Base-by-base conservation (phyloP, 2,113 vertebrate species). In the Propithecus coquereli region DNA sequence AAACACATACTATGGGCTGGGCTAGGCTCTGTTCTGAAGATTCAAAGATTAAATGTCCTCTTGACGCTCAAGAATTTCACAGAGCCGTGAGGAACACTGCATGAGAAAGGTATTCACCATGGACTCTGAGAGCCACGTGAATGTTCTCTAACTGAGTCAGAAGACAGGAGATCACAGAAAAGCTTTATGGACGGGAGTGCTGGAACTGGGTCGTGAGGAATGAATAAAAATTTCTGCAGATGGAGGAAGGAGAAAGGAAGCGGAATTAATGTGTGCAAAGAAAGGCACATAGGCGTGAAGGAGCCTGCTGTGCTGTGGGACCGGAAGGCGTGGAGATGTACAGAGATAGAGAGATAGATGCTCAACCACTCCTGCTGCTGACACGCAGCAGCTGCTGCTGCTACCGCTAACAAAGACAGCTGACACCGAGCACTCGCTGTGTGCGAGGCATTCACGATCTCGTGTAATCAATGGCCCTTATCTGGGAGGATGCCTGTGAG, bases 1-100 rank as follows among this genome's bases (percentile, higher is more conserved):
- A 34, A 73, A 37, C 16, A 32, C 3, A 2, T 4, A 12, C 1
- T 25, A 6, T 45, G 57, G 18, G n/a, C 52, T 8, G 0, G 0
- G 30, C 7, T 30, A 43, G 27, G 23, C 40, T 1, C 37, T 1
- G 1, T 40, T 22, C 18, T 70, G 50, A 54, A 63, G 25, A 32
- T 16, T 61, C 52, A 54, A 6, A 34, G n/a, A 59, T 9, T 10
- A 32, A 14, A 32, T 11, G 1, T 30, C 8, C 2, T n/a, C 11
- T 23, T 3, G 34, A 50, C 2, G 1, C 6, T 20, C 40, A 2
- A 5, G 22, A 8, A 32, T 40, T 66, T 52, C 27, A 34, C 11
- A n/a, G 14, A 40, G 4, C 47, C 2, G 3, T 6, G 13, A 23
- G 11, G 37, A 37, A 23, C 16, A 3, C 4, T 74, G 25, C 30